Evolutionary conservation across 2,797 vertebrate genomes (phyloP).

Genomic region (Catharus ustulatus): DNA sequence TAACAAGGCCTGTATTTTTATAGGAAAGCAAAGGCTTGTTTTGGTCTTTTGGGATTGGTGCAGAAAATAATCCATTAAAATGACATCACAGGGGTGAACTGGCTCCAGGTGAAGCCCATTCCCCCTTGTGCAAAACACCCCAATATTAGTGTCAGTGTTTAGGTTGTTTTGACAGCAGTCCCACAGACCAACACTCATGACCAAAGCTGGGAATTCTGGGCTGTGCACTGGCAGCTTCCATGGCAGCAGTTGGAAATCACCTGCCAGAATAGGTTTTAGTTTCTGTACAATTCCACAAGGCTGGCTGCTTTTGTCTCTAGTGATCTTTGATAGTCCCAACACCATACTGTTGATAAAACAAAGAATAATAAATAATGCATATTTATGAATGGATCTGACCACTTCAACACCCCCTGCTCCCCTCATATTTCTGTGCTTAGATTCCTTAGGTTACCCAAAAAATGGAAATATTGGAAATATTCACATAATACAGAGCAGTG

Average conservation of each 20-base stretch:
- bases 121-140: neutral
- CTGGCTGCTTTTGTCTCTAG: neutral
- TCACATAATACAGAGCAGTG: neutral
- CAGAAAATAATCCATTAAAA: neutral
- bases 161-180: neutral
- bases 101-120: neutral
- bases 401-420: neutral
- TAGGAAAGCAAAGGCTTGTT: neutral
- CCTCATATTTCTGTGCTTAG: neutral
- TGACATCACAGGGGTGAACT: neutral
- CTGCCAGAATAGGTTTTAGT: neutral
- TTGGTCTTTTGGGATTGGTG: neutral
- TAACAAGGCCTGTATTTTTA: slow-evolving; percentile 16
- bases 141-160: neutral
- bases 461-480: neutral
- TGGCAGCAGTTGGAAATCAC: neutral
- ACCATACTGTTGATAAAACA: neutral
- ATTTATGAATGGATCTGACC: neutral
- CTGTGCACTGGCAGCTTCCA: neutral
- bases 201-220: neutral
- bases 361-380: neutral
- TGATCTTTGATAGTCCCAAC: neutral
- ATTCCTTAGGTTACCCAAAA: neutral
- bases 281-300: neutral
- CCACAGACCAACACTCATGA: fast-evolving